phyloP scores from a whole-genome alignment of 2,113 vertebrate species.

The Xiphorhynchus elegans region DNA sequence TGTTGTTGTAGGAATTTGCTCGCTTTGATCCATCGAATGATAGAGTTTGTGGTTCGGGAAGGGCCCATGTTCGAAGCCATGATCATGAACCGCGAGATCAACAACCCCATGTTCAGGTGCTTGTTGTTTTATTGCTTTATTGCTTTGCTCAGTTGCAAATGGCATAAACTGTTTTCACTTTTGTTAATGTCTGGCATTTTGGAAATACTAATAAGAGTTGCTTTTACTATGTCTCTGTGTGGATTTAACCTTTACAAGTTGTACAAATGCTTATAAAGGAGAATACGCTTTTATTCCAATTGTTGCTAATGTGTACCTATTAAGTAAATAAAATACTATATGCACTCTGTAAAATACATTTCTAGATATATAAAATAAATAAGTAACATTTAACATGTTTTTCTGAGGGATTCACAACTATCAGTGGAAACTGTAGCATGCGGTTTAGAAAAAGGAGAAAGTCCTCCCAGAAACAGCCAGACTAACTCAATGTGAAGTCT shows the following conservation, averaged over 20 bases:
- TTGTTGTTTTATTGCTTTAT: neutral
- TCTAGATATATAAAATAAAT: neutral
- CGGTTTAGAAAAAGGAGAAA: neutral
- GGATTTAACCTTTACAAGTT: neutral
- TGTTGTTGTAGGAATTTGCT: conserved; percentile 99
- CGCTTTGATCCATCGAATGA: conserved; percentile 99
- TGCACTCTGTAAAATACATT: neutral
- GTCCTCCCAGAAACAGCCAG: rapidly evolving
- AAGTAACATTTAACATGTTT: neutral
- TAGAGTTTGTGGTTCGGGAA: conserved; percentile 99
- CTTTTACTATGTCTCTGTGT: neutral
- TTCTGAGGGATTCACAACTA: neutral
- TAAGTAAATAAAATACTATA: neutral
- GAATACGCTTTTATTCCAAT: neutral
- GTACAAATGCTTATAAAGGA: neutral
- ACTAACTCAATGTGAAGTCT: neutral
- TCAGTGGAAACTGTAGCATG: neutral
- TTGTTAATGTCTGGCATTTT: neutral
- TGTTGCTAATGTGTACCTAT: neutral
- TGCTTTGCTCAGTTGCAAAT: neutral
- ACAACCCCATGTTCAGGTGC: conserved; percentile 98
- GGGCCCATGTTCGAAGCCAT: conserved; percentile 99
- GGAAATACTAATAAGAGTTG: neutral
- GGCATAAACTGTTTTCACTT: neutral
- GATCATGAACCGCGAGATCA: conserved; percentile 99